phyloP scores from a whole-genome alignment of 2,113 vertebrate genomes.

The Porphyrio hochstetteri region DNA sequence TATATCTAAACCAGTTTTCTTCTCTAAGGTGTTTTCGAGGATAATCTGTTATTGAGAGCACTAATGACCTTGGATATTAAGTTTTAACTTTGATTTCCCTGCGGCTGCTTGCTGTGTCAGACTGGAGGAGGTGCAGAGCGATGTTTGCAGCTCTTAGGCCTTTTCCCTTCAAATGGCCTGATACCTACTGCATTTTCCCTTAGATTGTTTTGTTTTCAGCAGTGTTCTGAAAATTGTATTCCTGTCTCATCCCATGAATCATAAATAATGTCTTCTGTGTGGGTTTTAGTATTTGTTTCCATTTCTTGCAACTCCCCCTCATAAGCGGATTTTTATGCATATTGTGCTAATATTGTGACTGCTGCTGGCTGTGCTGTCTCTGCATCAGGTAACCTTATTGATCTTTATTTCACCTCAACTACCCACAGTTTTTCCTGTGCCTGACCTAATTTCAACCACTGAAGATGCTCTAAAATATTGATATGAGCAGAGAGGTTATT shows the following conservation, averaged over 20 bases:
- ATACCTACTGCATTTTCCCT: constrained; percentile 29
- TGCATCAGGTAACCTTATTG: constrained; percentile 43
- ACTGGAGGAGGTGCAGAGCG: constrained; percentile 11
- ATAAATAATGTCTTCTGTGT: constrained; percentile 19
- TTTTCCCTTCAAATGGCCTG: constrained; percentile 3
- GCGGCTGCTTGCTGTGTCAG: background rate
- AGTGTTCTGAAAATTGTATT: constrained; percentile 42
- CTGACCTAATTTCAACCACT: constrained; percentile 52
- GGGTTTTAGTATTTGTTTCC: constrained; percentile 39
- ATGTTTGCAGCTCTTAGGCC: background rate
- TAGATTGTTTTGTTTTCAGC: constrained; percentile 32
- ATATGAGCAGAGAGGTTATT: constrained; percentile 8
- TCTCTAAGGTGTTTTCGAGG: background rate
- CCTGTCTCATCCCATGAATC: constrained; percentile 53
- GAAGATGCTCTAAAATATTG: constrained; percentile 23
- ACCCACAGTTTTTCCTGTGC: constrained; percentile 18
- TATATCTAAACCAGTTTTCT: constrained; percentile 51
- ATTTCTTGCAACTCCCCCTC: constrained; percentile 11
- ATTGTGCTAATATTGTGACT: constrained; percentile 54
- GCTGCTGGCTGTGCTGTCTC: constrained; percentile 25
- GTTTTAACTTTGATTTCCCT: constrained; percentile 49
- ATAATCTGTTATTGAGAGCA: constrained; percentile 43
- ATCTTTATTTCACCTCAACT: constrained; percentile 42
- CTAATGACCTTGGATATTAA: constrained; percentile 57
- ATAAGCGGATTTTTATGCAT: constrained; percentile 18